These are phyloP conservation scores for Acinonyx jubatus DNA, from an alignment of 2,113 vertebrate genomes.

Conservation along the genomic window DNA sequence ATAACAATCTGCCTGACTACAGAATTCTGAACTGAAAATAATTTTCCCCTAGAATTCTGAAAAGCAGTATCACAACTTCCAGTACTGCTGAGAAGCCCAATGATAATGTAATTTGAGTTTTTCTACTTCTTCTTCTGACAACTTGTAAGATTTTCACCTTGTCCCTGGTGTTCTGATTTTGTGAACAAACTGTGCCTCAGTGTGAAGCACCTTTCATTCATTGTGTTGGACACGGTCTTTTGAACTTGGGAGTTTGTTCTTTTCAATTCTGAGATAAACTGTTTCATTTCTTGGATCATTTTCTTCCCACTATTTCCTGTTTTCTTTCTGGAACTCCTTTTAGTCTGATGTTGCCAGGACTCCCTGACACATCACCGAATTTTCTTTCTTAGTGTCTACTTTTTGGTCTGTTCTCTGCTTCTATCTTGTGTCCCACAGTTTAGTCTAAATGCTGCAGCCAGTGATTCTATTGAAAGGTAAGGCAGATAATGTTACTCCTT, in stretches of 20 bases:
- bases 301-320: conserved; percentile 13
- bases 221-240: not conserved
- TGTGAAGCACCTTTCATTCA: not conserved
- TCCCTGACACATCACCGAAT: not conserved
- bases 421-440: not conserved
- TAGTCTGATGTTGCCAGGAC: not conserved
- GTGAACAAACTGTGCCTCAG: not conserved
- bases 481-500: not conserved
- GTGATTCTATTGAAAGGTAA: not conserved
- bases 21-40: not conserved
- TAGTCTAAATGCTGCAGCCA: not conserved
- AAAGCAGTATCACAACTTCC: not conserved
- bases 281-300: not conserved
- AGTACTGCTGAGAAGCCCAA: not conserved
- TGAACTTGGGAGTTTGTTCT: not conserved
- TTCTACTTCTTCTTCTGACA: not conserved
- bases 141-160: not conserved
- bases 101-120: not conserved
- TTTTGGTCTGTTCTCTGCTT: not conserved
- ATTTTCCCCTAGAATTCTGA: not conserved
- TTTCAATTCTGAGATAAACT: not conserved
- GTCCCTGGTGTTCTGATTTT: not conserved
- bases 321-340: conserved; percentile 11
- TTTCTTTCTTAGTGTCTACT: not conserved
- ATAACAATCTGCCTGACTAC: not conserved